phyloP scores from a whole-genome alignment of 2,888 invertebrate species.

The Platynereis dumerilii region DNA sequence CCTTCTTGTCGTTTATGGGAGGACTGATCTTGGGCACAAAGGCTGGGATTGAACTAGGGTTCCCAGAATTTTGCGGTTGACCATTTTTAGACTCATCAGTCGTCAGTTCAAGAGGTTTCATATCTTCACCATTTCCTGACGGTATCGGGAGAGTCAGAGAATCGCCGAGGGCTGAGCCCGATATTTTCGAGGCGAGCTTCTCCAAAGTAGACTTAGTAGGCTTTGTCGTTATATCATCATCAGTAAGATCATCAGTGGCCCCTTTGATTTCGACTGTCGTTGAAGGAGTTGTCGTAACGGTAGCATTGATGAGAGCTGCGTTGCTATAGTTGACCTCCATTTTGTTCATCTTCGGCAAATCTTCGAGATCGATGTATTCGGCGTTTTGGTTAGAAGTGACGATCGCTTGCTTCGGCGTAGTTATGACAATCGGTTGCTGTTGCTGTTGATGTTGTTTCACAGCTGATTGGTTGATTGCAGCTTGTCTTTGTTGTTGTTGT shows the following conservation, averaged over 20 bases:
- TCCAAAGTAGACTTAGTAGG: constrained; percentile 25
- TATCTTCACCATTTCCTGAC: neutral
- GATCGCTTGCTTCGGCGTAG: neutral
- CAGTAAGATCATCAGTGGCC: neutral
- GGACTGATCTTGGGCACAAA: constrained; percentile 29
- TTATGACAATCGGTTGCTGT: too few relatives aligned
- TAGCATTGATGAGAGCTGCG: constrained; percentile 1
- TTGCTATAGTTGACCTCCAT: neutral
- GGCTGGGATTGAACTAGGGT: neutral
- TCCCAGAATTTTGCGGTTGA: neutral
- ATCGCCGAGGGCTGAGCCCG: constrained; percentile 44
- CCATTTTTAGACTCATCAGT: neutral
- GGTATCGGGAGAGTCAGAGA: constrained; percentile 51
- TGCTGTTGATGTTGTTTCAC: too few relatives aligned
- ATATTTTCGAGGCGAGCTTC: constrained; percentile 33
- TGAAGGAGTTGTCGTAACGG: neutral
- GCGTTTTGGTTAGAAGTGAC: constrained; percentile 10
- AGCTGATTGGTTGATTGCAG: neutral
- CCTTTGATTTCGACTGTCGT: neutral
- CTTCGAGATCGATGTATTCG: constrained; percentile 29
- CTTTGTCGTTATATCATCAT: constrained; percentile 4
- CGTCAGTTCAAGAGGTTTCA: neutral
- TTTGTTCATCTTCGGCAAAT: constrained; percentile 14
- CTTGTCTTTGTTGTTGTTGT: too few relatives aligned
- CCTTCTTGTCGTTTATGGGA: constrained; percentile 46